These are phyloP conservation scores for Alsophila aescularia DNA, from an alignment of 2,888 invertebrate species.

Conservation along the genomic window DNA sequence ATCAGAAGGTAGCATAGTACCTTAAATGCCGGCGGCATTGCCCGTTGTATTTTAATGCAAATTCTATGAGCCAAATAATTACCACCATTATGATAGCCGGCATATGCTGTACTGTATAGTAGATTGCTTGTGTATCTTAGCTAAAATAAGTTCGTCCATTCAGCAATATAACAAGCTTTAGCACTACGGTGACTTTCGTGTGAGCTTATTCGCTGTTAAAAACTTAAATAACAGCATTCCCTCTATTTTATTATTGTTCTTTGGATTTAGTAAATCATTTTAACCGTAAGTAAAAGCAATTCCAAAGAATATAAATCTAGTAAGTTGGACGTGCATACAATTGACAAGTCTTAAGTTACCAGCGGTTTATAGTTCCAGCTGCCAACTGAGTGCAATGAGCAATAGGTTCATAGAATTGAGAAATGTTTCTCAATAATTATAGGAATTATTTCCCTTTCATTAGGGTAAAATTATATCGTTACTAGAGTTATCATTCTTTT, in stretches of 20 bases:
- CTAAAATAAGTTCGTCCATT: too few species aligned
- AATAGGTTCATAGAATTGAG: constrained; percentile 13
- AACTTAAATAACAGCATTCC: constrained; percentile 8
- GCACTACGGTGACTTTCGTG: background rate
- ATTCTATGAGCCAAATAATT: too few species aligned
- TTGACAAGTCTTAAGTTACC: constrained; percentile 58
- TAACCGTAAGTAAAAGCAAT: constrained; percentile 51
- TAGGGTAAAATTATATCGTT: too few species aligned
- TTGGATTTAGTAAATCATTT: constrained; percentile 46
- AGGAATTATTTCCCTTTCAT: too few species aligned
- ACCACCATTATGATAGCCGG: too few species aligned
- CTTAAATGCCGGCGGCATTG: too few species aligned
- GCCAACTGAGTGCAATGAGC: constrained; percentile 33
- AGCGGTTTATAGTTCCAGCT: constrained; percentile 54
- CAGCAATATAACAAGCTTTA: background rate
- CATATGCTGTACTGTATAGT: too few species aligned
- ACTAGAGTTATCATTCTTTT: too few species aligned
- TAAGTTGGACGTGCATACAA: constrained; percentile 60
- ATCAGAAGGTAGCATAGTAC: too few species aligned
- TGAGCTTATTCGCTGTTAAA: background rate
- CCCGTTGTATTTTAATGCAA: too few species aligned
- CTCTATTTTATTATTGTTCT: constrained; percentile 22
- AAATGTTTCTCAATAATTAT: background rate
- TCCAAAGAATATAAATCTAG: constrained; percentile 55
- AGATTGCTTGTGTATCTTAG: too few species aligned